Evolutionary conservation across 2,113 vertebrate genomes (phyloP).

Genomic region (Carollia perspicillata): DNA sequence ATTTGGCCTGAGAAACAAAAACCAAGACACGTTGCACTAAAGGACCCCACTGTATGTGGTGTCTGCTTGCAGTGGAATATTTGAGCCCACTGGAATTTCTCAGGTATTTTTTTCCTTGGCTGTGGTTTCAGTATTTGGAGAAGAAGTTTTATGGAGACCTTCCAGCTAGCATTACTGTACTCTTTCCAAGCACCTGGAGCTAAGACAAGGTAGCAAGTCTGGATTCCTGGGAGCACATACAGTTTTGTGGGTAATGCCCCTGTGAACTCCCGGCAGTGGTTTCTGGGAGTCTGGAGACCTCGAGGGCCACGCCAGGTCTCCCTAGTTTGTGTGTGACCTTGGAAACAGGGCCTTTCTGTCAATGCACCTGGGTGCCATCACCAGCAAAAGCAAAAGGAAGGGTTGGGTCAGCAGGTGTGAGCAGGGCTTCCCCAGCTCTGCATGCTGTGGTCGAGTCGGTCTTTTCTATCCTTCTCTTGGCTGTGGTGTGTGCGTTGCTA

Average conservation of each 20-base stretch:
- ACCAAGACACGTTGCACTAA: background rate
- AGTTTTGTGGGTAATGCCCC: background rate
- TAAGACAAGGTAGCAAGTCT: background rate
- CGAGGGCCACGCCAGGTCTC: accelerated
- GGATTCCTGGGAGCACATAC: background rate
- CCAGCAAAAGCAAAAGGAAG: background rate
- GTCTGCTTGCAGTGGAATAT: background rate
- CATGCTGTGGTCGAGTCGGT: accelerated
- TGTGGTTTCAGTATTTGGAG: background rate
- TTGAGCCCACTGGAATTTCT: background rate
- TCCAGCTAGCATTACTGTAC: background rate
- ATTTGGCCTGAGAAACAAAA: background rate
- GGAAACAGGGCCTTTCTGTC: background rate
- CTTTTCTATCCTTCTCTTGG: background rate
- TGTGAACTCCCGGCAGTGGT: background rate
- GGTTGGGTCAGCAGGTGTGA: background rate
- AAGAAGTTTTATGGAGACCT: background rate
- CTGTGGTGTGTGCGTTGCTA: background rate
- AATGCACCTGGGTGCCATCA: background rate
- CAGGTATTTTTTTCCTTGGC: background rate
- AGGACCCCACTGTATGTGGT: background rate
- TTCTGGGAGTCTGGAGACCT: background rate
- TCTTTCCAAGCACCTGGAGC: background rate
- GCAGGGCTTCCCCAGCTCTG: background rate
- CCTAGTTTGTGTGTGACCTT: background rate